Evolutionary conservation across 2,888 invertebrate genomes (phyloP).

Genomic region (Phymatocera aterrima): DNA sequence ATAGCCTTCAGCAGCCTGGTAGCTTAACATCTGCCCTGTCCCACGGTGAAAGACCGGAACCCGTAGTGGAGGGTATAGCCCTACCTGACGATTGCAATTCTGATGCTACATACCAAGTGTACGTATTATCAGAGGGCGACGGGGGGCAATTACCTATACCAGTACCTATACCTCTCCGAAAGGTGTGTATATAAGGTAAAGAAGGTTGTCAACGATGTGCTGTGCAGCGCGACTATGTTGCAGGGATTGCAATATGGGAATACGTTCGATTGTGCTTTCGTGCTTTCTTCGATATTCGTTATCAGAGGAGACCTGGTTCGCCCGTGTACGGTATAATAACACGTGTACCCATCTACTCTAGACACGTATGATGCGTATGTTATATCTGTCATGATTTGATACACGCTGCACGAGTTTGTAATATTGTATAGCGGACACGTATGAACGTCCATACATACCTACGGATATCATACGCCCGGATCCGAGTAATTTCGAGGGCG

Average conservation of each 20-base stretch:
- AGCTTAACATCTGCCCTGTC: neutral
- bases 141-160: slow-evolving; percentile 8
- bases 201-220: neutral
- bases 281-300: no score
- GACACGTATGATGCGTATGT: no score
- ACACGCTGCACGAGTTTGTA: neutral
- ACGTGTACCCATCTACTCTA: neutral
- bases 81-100: neutral
- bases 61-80: slow-evolving; percentile 12
- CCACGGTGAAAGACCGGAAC: slow-evolving; percentile 22
- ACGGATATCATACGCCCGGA: slow-evolving; percentile 12
- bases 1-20: slow-evolving; percentile 12
- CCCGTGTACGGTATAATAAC: no score
- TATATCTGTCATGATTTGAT: neutral
- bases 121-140: neutral
- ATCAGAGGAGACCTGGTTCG: no score
- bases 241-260: neutral
- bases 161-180: neutral
- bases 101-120: neutral
- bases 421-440: no score
- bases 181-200: neutral
- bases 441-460: neutral
- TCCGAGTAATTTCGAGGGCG: slow-evolving; percentile 35
- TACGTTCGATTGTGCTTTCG: neutral
- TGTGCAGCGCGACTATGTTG: neutral